Conservation (phyloP, 2,888 invertebrate species). For the Hypomecis punctinalis region DNA sequence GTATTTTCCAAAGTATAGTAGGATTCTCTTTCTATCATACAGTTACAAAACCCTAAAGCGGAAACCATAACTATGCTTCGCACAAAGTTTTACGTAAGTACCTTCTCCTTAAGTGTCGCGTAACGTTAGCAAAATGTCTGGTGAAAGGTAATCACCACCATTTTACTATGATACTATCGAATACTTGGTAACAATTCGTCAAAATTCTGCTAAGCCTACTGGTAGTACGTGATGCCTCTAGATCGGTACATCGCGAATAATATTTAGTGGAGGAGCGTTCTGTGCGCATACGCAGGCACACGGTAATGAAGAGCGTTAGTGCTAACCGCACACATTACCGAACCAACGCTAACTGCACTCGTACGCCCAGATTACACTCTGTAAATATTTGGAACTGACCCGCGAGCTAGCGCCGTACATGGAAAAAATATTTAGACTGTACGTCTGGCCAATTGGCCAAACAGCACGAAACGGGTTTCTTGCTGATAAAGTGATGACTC, state of each 20-base stretch:
- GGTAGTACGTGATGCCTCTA: neutral
- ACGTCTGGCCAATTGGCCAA: neutral
- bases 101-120: no score
- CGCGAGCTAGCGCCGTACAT: constrained; percentile 10
- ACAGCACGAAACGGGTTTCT: neutral
- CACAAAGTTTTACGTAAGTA: no score
- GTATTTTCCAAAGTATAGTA: no score
- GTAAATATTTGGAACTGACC: constrained; percentile 75
- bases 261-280: constrained; percentile 61
- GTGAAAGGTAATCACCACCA: no score
- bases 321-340: constrained; percentile 79
- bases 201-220: neutral
- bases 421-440: constrained; percentile 17
- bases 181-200: no score
- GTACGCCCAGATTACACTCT: constrained; percentile 76
- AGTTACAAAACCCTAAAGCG: no score
- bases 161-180: no score
- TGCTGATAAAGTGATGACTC: constrained; percentile 2
- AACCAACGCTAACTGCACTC: constrained; percentile 70
- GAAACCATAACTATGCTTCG: no score
- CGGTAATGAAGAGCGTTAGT: constrained; percentile 75
- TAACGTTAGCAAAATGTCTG: no score
- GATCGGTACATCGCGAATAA: constrained; percentile 61
- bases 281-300: constrained; percentile 50
- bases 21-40: no score